A percentile compares a stretch with the other conserved stretches of the same genome.
Conservation (phyloP, 2,797 vertebrate genomes). For the Euthynnus affinis region DNA sequence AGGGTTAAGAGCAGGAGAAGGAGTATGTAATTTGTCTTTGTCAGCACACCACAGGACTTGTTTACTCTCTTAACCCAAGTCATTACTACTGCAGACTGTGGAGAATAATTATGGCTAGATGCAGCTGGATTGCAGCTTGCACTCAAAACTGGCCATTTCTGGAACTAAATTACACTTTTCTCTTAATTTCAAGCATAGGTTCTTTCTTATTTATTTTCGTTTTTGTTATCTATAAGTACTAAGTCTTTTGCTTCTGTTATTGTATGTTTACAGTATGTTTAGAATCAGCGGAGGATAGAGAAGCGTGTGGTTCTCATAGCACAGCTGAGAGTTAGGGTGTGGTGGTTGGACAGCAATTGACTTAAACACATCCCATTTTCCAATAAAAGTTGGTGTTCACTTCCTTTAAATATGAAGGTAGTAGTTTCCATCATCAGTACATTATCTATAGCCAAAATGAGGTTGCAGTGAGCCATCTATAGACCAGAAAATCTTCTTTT, state of each 20-base stretch:
- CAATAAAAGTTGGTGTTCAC: neutral
- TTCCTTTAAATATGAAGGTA: neutral
- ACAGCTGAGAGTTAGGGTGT: neutral
- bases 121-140: conserved; percentile 46
- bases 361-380: neutral
- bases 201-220: conserved; percentile 17
- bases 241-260: conserved; percentile 1
- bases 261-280: conserved; percentile 40
- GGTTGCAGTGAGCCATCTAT: too few relatives aligned
- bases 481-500: too few relatives aligned
- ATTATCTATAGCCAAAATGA: too few relatives aligned
- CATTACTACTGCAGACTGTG: conserved; percentile 57
- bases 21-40: conserved; percentile 63
- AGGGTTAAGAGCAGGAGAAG: conserved; percentile 31
- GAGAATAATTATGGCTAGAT: conserved; percentile 62
- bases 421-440: too few relatives aligned
- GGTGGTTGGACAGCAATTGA: neutral
- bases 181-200: conserved; percentile 17
- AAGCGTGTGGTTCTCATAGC: neutral
- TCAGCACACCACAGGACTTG: conserved; percentile 63
- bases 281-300: conserved; percentile 4
- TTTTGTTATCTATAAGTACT: conserved; percentile 11
- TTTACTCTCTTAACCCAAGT: conserved; percentile 69
- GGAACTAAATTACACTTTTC: conserved; percentile 43
- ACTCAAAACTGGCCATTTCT: conserved; percentile 34